phyloP scores from a whole-genome alignment of 2,797 vertebrate genomes.

The Lepidocolaptes lacrymiger region DNA sequence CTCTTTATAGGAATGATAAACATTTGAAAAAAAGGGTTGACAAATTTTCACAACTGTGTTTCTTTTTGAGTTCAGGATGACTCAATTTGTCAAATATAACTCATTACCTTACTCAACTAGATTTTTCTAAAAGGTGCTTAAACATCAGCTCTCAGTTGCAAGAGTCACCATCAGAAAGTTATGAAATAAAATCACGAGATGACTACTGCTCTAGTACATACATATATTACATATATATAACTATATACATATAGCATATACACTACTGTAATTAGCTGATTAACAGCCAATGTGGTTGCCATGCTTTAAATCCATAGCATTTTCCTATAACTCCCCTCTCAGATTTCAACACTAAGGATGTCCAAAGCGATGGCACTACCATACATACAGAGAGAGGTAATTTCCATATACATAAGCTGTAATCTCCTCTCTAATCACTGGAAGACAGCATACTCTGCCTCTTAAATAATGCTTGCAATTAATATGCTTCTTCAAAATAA shows the following conservation, averaged over 20 bases:
- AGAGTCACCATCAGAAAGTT: neutral
- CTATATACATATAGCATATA: neutral
- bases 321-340: neutral
- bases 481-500: neutral
- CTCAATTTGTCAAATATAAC: neutral
- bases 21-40: neutral
- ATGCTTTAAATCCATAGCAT: neutral
- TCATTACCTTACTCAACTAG: accelerated
- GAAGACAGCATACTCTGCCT: neutral
- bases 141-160: neutral
- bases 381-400: accelerated
- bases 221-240: neutral
- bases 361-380: neutral
- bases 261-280: neutral
- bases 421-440: neutral
- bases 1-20: neutral
- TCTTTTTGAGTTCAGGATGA: neutral
- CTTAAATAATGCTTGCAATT: neutral
- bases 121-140: neutral
- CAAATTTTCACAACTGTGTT: neutral
- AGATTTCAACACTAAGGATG: neutral
- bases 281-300: neutral
- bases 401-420: neutral
- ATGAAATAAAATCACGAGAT: neutral
- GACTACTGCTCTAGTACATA: neutral